Evolutionary conservation across 2,113 vertebrate species (phyloP).

Genomic region (Athene noctua): DNA sequence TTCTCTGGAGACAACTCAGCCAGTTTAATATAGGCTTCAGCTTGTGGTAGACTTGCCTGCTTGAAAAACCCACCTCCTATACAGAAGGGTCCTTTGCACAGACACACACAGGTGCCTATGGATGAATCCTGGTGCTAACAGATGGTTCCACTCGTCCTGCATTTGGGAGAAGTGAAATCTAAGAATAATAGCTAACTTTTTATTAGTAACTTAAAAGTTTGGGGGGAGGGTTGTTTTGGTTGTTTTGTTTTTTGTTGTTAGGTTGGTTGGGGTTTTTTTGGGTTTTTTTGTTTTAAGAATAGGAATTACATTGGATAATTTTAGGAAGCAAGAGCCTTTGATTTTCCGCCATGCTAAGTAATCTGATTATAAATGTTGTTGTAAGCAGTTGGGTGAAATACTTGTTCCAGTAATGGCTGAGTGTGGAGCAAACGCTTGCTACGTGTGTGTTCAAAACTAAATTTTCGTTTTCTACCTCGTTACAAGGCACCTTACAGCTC

Average conservation of each 20-base stretch:
- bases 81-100: neutral
- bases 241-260: too few species aligned
- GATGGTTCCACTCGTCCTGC: neutral
- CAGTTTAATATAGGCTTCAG: neutral
- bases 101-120: fast-evolving
- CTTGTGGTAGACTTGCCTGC: neutral
- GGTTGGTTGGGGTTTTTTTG: too few species aligned
- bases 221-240: too few species aligned
- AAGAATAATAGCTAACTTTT: neutral
- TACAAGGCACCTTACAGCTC: neutral
- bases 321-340: neutral
- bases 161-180: neutral
- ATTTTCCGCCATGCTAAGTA: neutral
- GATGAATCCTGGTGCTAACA: neutral
- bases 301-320: neutral
- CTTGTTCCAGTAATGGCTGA: neutral
- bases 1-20: neutral
- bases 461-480: neutral
- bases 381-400: neutral
- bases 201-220: neutral
- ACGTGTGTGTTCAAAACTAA: fast-evolving
- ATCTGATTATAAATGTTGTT: neutral
- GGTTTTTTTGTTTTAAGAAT: neutral
- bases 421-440: neutral
- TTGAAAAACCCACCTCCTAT: neutral